A percentile compares a stretch with the other conserved stretches of the same genome.
Evolutionary conservation across 2,888 invertebrate genomes (phyloP).

Genomic region (Drosophila gaucha): DNA sequence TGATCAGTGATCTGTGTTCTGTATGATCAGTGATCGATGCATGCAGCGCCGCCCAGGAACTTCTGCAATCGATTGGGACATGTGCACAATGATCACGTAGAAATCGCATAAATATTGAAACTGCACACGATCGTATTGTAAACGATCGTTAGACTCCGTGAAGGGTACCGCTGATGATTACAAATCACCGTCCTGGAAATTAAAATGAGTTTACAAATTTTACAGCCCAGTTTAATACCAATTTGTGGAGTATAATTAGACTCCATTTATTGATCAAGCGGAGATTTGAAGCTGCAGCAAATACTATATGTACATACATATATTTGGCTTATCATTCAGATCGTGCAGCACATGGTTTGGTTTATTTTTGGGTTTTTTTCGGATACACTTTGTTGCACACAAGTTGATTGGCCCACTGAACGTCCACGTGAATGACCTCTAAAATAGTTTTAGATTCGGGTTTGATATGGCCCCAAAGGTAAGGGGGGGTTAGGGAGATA

Average conservation of each 20-base stretch:
- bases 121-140: conserved; percentile 40
- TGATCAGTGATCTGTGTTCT: conserved; percentile 21
- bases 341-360: conserved; percentile 36
- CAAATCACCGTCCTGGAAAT: conserved; percentile 51
- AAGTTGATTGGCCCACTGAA: conserved; percentile 54
- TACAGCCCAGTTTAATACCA: background rate
- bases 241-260: conserved; percentile 9
- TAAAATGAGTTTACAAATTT: conserved; percentile 37
- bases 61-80: conserved; percentile 60
- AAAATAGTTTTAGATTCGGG: conserved; percentile 37
- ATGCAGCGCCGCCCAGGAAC: conserved; percentile 68
- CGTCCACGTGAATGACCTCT: conserved; percentile 70
- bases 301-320: no score
- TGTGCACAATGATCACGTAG: conserved; percentile 61
- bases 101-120: conserved; percentile 56
- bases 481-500: background rate
- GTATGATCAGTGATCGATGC: conserved; percentile 18
- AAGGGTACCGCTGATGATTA: conserved; percentile 22
- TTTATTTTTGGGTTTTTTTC: conserved; percentile 13
- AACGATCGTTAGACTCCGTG: conserved; percentile 45
- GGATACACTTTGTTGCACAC: conserved; percentile 73
- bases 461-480: background rate
- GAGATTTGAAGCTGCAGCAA: conserved; percentile 10
- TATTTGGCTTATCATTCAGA: conserved; percentile 42
- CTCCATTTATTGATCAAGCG: conserved; percentile 29